phyloP scores from a whole-genome alignment of 2,113 vertebrate genomes.

The Donacobius atricapilla region DNA sequence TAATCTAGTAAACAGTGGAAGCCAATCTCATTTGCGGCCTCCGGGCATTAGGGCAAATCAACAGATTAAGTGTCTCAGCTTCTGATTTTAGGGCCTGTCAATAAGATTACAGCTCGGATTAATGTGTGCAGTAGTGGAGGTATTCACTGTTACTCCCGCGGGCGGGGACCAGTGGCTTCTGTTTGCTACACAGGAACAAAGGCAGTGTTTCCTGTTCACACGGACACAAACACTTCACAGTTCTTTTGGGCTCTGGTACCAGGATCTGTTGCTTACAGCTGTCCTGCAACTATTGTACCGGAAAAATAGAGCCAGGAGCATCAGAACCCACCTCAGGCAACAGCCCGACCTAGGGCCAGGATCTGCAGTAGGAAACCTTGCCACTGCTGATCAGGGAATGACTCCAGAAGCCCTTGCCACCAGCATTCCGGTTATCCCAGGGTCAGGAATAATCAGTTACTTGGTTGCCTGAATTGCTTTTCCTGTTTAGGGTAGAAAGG shows the following conservation, averaged over 20 bases:
- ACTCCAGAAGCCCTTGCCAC: no score
- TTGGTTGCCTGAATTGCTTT: neutral
- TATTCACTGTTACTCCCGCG: neutral
- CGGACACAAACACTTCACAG: no score
- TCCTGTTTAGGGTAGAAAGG: neutral
- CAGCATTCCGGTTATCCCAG: neutral
- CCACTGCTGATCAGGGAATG: no score
- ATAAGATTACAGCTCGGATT: conserved; percentile 37
- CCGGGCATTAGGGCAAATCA: neutral
- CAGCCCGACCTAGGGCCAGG: neutral
- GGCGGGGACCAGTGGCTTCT: neutral
- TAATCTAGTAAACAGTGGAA: neutral
- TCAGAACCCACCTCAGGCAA: rapidly evolving
- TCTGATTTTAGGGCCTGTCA: conserved; percentile 41
- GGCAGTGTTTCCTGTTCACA: neutral
- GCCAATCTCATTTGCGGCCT: neutral
- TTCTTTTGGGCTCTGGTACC: neutral
- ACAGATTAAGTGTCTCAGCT: conserved; percentile 28
- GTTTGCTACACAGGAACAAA: neutral
- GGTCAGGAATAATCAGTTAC: neutral
- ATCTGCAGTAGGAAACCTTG: neutral
- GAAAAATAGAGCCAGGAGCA: neutral
- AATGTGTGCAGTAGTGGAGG: neutral
- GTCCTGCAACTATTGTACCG: rapidly evolving
- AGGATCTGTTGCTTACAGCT: neutral